A percentile compares a stretch with the other conserved stretches of the same genome.
phyloP scores from a whole-genome alignment of 2,113 vertebrate species.

The Tetraodon nigroviridis region DNA sequence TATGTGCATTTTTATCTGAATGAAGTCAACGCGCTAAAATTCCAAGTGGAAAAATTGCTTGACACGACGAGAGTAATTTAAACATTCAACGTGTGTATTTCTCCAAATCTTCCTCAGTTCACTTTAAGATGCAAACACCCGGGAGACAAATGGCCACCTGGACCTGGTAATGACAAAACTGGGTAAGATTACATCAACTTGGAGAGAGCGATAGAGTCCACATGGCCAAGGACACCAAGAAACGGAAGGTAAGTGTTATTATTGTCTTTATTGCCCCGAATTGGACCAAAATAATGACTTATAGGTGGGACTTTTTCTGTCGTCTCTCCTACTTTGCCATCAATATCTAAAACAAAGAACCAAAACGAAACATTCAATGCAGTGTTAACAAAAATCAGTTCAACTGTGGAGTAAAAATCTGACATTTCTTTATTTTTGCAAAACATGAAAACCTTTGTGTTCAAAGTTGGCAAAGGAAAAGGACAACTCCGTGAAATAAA shows the following conservation, averaged over 20 bases:
- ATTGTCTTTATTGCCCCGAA: conserved; percentile 62
- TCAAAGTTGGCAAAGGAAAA: too few species aligned
- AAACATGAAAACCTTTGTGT: too few species aligned
- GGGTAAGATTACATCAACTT: conserved; percentile 63
- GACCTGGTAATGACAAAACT: conserved; percentile 66
- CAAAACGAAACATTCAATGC: too few species aligned
- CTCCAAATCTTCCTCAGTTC: conserved; percentile 25
- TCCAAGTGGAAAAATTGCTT: too few species aligned
- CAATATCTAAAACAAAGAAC: too few species aligned
- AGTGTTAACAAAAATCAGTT: too few species aligned
- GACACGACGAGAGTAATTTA: not conserved
- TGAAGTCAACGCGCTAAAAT: conserved; percentile 15
- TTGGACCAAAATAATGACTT: conserved; percentile 54
- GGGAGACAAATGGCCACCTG: conserved; percentile 53
- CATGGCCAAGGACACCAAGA: conserved; percentile 66
- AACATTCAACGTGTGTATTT: conserved; percentile 49
- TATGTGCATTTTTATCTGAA: conserved; percentile 32
- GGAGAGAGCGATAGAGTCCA: conserved; percentile 51
- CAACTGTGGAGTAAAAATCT: too few species aligned
- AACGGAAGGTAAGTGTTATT: conserved; percentile 64
- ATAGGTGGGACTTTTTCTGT: conserved; percentile 35
- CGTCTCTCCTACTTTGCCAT: conserved; percentile 2
- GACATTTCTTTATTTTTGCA: too few species aligned
- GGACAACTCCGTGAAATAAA: too few species aligned
- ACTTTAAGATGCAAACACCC: conserved; percentile 27